A percentile compares a stretch with the other conserved stretches of the same genome.
These are phyloP conservation scores for Bombus waltoni DNA, from an alignment of 1,140 invertebrate genomes.

Conservation along the genomic window DNA sequence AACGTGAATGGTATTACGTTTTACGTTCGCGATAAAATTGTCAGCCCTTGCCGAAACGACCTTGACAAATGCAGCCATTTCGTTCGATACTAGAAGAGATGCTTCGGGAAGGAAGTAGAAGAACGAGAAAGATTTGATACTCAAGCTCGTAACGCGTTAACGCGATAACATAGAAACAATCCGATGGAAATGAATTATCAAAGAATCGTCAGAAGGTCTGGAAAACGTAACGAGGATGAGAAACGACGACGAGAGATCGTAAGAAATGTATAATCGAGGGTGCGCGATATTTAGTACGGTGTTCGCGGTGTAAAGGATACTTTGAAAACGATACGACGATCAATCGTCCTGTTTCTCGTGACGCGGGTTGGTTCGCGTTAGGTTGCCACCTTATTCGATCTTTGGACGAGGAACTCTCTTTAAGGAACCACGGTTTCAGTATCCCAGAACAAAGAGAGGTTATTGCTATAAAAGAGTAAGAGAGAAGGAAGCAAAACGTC, in stretches of 20 bases:
- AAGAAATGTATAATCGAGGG: background rate
- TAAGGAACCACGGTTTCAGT: constrained; percentile 16
- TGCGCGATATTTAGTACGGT: background rate
- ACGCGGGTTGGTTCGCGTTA: background rate
- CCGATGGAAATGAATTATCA: too few relatives aligned
- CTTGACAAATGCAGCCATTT: too few relatives aligned
- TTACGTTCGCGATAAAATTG: too few relatives aligned
- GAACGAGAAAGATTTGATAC: too few relatives aligned
- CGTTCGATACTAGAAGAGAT: too few relatives aligned
- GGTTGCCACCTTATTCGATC: constrained; percentile 1
- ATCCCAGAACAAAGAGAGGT: constrained; percentile 4
- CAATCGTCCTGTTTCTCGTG: constrained; percentile 30
- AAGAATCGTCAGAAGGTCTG: too few relatives aligned
- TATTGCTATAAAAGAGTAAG: constrained; percentile 34
- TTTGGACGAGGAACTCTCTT: constrained; percentile 24
- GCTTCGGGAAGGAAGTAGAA: too few relatives aligned
- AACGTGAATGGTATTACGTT: too few relatives aligned
- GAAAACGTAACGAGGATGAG: too few relatives aligned
- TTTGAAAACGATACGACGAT: constrained; percentile 49
- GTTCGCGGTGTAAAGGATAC: constrained; percentile 42
- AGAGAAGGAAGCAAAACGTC: constrained; percentile 29
- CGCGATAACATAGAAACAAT: too few relatives aligned
- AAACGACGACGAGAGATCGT: background rate
- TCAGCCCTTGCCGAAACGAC: too few relatives aligned
- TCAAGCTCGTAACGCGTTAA: too few relatives aligned